Evolutionary conservation across 2,113 vertebrate species (phyloP).

Genomic region (Sorex araneus): DNA sequence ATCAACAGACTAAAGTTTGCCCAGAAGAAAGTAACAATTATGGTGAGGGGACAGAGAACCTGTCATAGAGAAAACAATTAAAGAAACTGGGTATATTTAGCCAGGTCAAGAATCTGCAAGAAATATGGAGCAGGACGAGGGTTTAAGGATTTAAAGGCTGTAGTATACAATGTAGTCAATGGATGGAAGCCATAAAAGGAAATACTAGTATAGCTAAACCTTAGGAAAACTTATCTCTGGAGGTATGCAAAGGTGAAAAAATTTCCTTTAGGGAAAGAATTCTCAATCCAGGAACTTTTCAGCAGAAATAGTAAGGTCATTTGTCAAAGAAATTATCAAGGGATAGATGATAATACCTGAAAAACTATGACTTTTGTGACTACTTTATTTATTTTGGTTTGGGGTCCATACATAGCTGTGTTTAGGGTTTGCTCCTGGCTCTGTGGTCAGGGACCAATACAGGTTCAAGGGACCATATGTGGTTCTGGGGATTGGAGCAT

Average conservation of each 20-base stretch:
- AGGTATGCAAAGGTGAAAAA: conserved; percentile 15
- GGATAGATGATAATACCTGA: conserved; percentile 23
- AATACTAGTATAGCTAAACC: neutral
- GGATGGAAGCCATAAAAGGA: neutral
- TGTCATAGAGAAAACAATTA: conserved; percentile 13
- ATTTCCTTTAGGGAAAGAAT: conserved; percentile 4
- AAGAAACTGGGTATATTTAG: conserved; percentile 38
- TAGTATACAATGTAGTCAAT: conserved; percentile 9
- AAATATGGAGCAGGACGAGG: neutral
- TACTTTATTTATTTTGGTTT: neutral
- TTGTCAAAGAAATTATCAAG: conserved; percentile 32
- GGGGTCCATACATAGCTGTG: too few species aligned
- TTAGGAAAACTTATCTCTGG: neutral
- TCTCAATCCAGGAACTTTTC: neutral
- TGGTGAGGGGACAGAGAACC: neutral
- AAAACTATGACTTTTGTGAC: conserved; percentile 31
- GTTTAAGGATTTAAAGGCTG: neutral
- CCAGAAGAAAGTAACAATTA: conserved; percentile 33
- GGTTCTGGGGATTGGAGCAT: too few species aligned
- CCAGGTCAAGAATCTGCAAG: neutral
- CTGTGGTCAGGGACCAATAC: too few species aligned
- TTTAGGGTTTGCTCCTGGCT: too few species aligned
- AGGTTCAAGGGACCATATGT: too few species aligned
- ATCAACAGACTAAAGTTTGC: neutral
- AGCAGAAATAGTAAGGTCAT: neutral